A percentile compares a stretch with the other conserved stretches of the same genome.
Evolutionary conservation across 2,888 invertebrate genomes (phyloP).

Genomic region (Lycophotia porphyrea): DNA sequence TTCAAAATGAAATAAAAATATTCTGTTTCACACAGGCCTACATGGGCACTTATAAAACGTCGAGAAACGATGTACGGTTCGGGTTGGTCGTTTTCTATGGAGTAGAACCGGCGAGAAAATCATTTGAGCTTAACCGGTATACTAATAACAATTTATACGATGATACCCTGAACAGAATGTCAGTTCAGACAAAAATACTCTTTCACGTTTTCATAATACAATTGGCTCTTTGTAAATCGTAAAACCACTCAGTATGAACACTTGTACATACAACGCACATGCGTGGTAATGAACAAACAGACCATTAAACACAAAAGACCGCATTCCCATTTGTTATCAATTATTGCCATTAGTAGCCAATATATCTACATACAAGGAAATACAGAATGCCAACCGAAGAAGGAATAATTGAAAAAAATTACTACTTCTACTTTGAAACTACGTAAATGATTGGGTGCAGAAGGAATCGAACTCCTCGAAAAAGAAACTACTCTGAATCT

Average conservation of each 20-base stretch:
- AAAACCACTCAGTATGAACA: constrained; percentile 17
- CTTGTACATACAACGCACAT: constrained; percentile 44
- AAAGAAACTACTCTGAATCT: too few species aligned
- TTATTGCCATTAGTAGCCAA: constrained; percentile 37
- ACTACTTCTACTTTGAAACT: not conserved
- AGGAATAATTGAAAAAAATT: not conserved
- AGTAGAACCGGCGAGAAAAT: too few species aligned
- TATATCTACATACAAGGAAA: constrained; percentile 24
- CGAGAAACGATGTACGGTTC: too few species aligned
- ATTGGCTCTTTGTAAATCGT: not conserved
- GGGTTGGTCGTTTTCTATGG: too few species aligned
- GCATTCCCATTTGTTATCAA: constrained; percentile 62
- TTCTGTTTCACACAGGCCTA: too few species aligned
- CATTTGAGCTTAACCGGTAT: not conserved
- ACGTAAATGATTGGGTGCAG: not conserved
- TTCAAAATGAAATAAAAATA: too few species aligned
- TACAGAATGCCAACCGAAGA: constrained; percentile 34
- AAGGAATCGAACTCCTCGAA: not conserved
- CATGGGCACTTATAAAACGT: too few species aligned
- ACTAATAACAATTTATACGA: not conserved
- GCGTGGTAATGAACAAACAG: constrained; percentile 54
- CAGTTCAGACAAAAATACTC: not conserved
- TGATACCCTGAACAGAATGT: not conserved
- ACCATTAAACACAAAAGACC: constrained; percentile 56
- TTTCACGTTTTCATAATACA: not conserved